Conservation (phyloP, 2,888 invertebrate species). For the Ceramica pisi region DNA sequence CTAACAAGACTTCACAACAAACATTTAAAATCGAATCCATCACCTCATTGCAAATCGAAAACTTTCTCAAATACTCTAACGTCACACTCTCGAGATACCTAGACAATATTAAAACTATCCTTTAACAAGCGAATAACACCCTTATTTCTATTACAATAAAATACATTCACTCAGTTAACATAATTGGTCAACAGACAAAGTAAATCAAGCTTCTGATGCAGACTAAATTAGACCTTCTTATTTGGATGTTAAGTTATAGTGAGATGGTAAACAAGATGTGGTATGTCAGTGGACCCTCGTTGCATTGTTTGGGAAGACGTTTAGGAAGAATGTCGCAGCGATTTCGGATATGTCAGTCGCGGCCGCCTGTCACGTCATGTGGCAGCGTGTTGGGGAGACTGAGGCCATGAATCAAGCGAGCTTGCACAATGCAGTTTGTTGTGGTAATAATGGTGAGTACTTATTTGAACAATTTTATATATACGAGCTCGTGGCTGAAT, state of each 20-base stretch:
- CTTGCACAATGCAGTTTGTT: background rate
- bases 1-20: slow-evolving; percentile 76
- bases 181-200: slow-evolving; percentile 44
- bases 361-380: slow-evolving; percentile 83
- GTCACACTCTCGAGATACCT: slow-evolving; percentile 58
- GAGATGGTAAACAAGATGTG: slow-evolving; percentile 27
- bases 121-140: slow-evolving; percentile 61
- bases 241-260: background rate
- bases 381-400: slow-evolving; percentile 70
- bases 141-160: slow-evolving; percentile 62
- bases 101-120: slow-evolving; percentile 40
- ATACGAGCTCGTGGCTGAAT: too few relatives aligned
- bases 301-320: slow-evolving; percentile 84
- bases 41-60: slow-evolving; percentile 78
- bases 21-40: slow-evolving; percentile 83
- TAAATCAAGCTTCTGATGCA: slow-evolving; percentile 19
- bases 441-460: background rate
- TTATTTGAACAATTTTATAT: background rate
- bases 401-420: slow-evolving; percentile 70
- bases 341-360: slow-evolving; percentile 88
- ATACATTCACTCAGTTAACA: slow-evolving; percentile 35
- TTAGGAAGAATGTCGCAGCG: slow-evolving; percentile 87
- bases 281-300: slow-evolving; percentile 74
- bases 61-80: slow-evolving; percentile 73
- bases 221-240: slow-evolving; percentile 19